Base-by-base conservation (phyloP, 2,888 invertebrate genomes). In the Ethmia dodecea region DNA sequence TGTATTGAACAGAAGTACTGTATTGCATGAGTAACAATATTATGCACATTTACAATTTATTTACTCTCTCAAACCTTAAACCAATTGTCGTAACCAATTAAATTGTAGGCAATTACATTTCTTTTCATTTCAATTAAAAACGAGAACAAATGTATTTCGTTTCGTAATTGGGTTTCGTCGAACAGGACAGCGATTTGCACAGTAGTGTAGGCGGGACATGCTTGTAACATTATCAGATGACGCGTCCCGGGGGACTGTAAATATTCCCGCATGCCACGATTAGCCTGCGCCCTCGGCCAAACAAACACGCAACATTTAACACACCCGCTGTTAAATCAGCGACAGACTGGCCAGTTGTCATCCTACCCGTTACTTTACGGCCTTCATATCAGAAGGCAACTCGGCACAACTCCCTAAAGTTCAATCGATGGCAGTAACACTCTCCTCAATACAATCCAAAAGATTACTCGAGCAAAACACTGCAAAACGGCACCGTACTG, bases 201-300 rank as follows among this genome's bases (percentile, higher is more conserved):
- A 55, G 41, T 52, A 42, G 44, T 18, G n/a, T n/a, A n/a, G 45
- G 38, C 54, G 45, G 57, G 61, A 62, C 55, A 57, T 55, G 37
- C 12, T 36, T 52, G 38, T 38, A 55, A 63, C 56, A 68, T 67
- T 73, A 74, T 75, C 74, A 58, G 69, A 66, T 70, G 69, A 65
- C 64, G 47, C 56, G 38, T 61, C 77, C 67, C 75, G 33, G 43
- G 64, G 70, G 77, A 65, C 69, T 46, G 74, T 78, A 77, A 75
- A 79, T 75, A 75, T 69, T 60, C 60, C 53, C 50, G 55, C 56
- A 51, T 51, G 55, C 45, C 48, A 49, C 70, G 75, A 76, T 75
- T 75, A 76, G 73, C 69, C 47, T 36, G 32, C 49, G 60, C 26
- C 26, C 44, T 61, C 46, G 60, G 67, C 59, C 35, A 40, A 47